Evolutionary conservation across 2,113 vertebrate species (phyloP).

Genomic region (Delphinus delphis): DNA sequence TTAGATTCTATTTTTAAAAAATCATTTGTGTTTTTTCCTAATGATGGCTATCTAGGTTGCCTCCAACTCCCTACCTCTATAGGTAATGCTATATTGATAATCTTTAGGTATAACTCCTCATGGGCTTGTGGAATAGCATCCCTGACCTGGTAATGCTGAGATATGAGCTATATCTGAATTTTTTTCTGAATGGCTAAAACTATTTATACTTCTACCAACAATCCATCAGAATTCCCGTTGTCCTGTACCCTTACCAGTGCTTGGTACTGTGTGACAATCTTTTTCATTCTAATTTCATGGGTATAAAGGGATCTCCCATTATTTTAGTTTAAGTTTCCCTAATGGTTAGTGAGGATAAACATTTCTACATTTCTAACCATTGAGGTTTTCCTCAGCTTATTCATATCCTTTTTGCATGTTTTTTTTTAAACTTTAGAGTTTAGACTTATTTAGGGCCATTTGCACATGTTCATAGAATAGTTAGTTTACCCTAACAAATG

Average conservation of each 20-base stretch:
- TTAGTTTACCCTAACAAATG: slow-evolving; percentile 80
- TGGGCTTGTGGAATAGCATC: not conserved
- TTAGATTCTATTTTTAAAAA: not conserved
- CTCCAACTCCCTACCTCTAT: not conserved
- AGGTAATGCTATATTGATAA: not conserved
- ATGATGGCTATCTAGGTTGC: not conserved
- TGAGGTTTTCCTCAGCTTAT: not conserved
- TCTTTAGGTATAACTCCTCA: not conserved
- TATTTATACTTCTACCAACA: not conserved
- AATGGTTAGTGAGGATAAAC: not conserved
- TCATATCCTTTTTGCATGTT: not conserved
- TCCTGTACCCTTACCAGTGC: not conserved
- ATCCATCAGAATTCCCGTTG: not conserved
- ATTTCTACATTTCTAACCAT: not conserved
- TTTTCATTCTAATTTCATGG: not conserved
- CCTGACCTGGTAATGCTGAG: not conserved
- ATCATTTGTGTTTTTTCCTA: not conserved
- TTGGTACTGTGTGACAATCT: not conserved
- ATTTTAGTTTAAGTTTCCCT: not conserved
- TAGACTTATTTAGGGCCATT: slow-evolving; percentile 82
- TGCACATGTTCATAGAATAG: slow-evolving; percentile 80
- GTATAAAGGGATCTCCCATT: not conserved
- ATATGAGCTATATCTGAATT: not conserved
- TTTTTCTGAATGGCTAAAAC: not conserved
- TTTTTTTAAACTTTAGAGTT: slow-evolving; percentile 74